These are phyloP conservation scores for Hypercompe scribonia DNA, from an alignment of 2,888 invertebrate genomes.

Conservation along the genomic window DNA sequence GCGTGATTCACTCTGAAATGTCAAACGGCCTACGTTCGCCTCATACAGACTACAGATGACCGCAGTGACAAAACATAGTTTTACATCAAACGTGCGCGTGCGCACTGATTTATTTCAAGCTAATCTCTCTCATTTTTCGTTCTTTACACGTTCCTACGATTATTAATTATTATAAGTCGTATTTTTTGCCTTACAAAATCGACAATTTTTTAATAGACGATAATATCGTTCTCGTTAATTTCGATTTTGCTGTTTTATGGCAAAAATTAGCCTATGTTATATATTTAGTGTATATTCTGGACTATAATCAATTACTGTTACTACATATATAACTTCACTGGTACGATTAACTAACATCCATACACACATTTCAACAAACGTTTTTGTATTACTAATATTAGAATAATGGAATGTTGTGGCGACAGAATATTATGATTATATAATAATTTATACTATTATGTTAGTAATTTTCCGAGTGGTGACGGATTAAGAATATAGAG, in stretches of 20 bases:
- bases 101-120: conserved; percentile 47
- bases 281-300: too few relatives aligned
- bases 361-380: background rate
- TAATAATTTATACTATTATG: too few relatives aligned
- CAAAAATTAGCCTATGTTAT: too few relatives aligned
- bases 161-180: conserved; percentile 26
- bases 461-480: too few relatives aligned
- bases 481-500: too few relatives aligned
- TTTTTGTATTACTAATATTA: too few relatives aligned
- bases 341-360: background rate
- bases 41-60: conserved; percentile 30
- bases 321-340: too few relatives aligned
- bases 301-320: too few relatives aligned
- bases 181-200: background rate
- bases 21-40: conserved; percentile 42
- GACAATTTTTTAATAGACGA: too few relatives aligned
- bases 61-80: conserved; percentile 25
- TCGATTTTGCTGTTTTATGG: too few relatives aligned
- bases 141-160: conserved; percentile 31
- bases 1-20: conserved; percentile 60
- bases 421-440: too few relatives aligned
- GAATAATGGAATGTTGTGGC: too few relatives aligned
- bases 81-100: conserved; percentile 24
- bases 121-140: conserved; percentile 42
- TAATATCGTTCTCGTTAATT: background rate